Base-by-base conservation (phyloP, 2,113 vertebrate genomes). In the Otis tarda region DNA sequence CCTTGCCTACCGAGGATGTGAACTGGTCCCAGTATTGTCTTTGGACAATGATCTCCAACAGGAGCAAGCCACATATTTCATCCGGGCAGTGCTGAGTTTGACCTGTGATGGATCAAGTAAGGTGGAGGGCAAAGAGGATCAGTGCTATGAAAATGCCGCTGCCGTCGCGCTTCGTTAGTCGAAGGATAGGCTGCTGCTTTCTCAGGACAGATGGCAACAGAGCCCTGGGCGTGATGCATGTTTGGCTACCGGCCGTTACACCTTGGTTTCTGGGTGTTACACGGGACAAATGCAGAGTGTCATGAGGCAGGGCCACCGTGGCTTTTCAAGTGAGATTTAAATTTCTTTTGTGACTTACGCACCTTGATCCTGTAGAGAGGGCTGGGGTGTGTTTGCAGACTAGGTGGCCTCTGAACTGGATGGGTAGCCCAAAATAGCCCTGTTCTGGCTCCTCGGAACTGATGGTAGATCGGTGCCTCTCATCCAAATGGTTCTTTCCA, bases 231-330 rank as follows among this genome's bases (percentile, higher is more conserved):
- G 6, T 6, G 15, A 55, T 33, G 60, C 25, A 9, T 6, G 3
- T 55, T 24, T 64, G 25, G 6, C 21, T 39, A 10, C 24, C 24
- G 60, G 50, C 0, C 0, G 11, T 43, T n/a, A 15, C 11, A 6
- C 20, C 64, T 55, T 28, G n/a, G 23, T 21, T 64, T 78, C 49
- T 39, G 30, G 49, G 14, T 41, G 43, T 73, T 30, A 5, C 0
- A 1, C 4, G 13, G 53, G 14, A 43, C 5, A 37, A 37, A 37
- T 37, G 37, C 37, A 37, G 37, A 7, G 5, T 1, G 0, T 35
- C 31, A 15, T 0, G 1, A 33, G 25, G 21, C 22, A 80, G 45
- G 55, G n/a, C 43, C 2, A 1, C 12, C 27, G 12, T 25, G n/a
- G 25, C 31, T 93, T 87, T 75, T 45, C 9, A 79, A 60, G 45